Percentiles rank a stretch among this genome's conserved stretches.
Evolutionary conservation across 2,797 vertebrate genomes (phyloP).

Genomic region (Myotis myotis): DNA sequence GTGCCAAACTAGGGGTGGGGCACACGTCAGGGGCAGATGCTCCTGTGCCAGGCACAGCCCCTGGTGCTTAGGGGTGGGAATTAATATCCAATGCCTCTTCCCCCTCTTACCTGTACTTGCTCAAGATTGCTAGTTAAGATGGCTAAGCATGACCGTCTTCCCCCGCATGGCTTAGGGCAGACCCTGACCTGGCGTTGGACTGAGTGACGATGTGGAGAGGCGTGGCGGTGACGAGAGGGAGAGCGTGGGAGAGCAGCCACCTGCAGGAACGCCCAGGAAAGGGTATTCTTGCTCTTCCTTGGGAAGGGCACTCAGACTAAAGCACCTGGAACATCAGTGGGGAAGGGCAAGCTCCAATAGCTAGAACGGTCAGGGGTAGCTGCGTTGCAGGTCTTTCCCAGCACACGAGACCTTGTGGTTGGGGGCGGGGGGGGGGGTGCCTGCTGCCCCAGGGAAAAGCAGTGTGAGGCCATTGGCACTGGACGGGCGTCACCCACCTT

Average conservation of each 20-base stretch:
- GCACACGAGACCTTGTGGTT: background rate
- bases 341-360: background rate
- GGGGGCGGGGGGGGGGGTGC: too few relatives aligned
- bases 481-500: background rate
- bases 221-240: background rate
- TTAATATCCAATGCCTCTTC: background rate
- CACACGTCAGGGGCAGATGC: background rate
- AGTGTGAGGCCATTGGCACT: background rate
- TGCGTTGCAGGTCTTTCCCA: background rate
- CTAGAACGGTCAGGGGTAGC: background rate
- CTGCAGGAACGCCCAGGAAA: background rate
- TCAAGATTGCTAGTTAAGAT: background rate
- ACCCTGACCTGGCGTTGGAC: background rate
- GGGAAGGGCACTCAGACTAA: background rate
- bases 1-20: too few relatives aligned
- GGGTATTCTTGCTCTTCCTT: background rate
- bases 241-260: accelerated
- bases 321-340: background rate
- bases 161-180: background rate
- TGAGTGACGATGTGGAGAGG: background rate
- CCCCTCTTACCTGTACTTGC: background rate
- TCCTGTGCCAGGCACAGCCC: background rate
- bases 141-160: background rate
- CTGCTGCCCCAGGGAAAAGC: background rate
- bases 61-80: background rate